Base-by-base conservation (phyloP, 1,140 invertebrate species). In the Anastatus disparis region DNA sequence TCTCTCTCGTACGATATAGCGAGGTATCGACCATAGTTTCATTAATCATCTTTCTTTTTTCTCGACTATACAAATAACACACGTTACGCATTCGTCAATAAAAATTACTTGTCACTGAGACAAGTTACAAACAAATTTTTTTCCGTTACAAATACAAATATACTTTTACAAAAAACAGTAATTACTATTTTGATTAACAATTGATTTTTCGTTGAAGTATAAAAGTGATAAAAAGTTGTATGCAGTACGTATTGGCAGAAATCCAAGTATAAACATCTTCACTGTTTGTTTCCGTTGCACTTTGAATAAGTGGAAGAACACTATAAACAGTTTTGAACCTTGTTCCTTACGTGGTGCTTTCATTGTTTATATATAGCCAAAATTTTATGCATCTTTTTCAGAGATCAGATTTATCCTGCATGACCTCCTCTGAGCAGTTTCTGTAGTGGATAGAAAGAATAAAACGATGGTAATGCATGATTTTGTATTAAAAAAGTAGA, bases 391-490 rank as follows among this genome's bases (percentile, higher is more conserved):
- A 46, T 40, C 38, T 67, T 66, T 70, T 65, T 82, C 72, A 83
- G 74, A 78, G 63, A 59, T 84, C 80, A 42, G 79, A 77, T 70
- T 79, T 81, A 56, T 79, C 79, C 63, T 83, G 75, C 76, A 83
- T 73, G 44, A 79, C 75, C 64, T 77, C 82, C 48, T 80, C 78
- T 55, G 82, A 84, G 76, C 75, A 79, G 79, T 81, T 83, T 83
- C 82, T 84, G 62, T 56, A 61, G 26, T 76, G 17, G 31, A 56
- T 72, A 72, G 75, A 77, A 68, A 79, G 64, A 78, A 61, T 9
- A 48, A 56, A 67, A 70, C 29, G 17, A 65, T 69, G 7, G 48
- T 76, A 73, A 29, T 59, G 22, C 35, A 71, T 46, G 27, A 55
- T 68, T 26, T 74, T 53, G 53, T n/a, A 17, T 55, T 2, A 62